Base-by-base conservation (phyloP, 2,888 invertebrate genomes). In the Drosophila nr. fundita region DNA sequence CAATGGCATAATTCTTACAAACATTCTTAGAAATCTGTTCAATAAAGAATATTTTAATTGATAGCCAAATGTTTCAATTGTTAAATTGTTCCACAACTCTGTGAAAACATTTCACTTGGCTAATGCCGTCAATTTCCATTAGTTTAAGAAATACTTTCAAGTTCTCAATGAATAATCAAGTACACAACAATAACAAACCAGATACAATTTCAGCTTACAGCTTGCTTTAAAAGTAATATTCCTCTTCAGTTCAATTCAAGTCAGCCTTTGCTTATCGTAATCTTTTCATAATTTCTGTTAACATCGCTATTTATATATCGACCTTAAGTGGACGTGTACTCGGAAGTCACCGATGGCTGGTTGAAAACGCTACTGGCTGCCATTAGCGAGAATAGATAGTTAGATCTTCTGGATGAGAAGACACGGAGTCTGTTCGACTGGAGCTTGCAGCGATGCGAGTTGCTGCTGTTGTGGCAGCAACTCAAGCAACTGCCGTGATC, bases 261-360 rank as follows among this genome's bases (percentile, higher is more conserved):
- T 18, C 38, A 38, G 2, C 15, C 15, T 6, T 36, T 7, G 36
- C 36, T 36, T 36, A 0, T 36, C 15, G 2, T 36, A 24, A 40
- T n/a, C 10, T 4, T 40, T n/a, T 1, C 4, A 45, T 21, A 21
- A 21, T 21, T 21, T 45, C 13, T 7, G 13, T 21, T 7, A 1
- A 45, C 40, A 11, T 11, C 5, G 11, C 2, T 11, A 11, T 21
- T 21, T 11, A 42, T 21, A 40, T 11, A 21, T 21, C n/a, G 11
- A n/a, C 5, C n/a, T 21, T 21, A 40, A 42, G 42, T 98, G 21
- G 98, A 98, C 93, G 97, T 97, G 0, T 98, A 98, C 90, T 96
- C 96, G 0, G 97, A 98, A 93, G 96, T 97, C 42, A 97, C 96
- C 87, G 95, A 96, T 67, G 97, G 98, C 92, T 98, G 98, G 98